Evolutionary conservation across 2,888 invertebrate genomes (phyloP).

Genomic region (Phorcus lineatus): DNA sequence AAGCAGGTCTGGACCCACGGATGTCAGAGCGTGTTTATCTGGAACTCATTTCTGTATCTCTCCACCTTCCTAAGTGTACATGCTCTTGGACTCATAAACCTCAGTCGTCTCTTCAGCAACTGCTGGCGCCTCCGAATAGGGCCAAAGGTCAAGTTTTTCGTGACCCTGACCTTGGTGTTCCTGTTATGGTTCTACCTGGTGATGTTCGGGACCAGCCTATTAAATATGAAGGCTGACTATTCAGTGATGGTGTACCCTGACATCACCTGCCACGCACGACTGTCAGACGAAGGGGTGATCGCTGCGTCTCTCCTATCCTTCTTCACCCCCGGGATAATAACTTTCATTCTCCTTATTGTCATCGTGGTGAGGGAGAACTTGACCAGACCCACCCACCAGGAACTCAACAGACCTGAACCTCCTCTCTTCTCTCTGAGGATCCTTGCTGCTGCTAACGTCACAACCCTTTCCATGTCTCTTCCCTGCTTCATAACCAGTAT

Average conservation of each 20-base stretch:
- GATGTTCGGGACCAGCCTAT: slow-evolving; percentile 33
- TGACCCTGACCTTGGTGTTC: slow-evolving; percentile 34
- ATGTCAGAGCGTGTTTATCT: slow-evolving; percentile 42
- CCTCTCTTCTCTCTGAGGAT: slow-evolving; percentile 22
- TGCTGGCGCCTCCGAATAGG: slow-evolving; percentile 22
- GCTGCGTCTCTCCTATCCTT: slow-evolving; percentile 37
- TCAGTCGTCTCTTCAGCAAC: slow-evolving; percentile 10
- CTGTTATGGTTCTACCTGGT: slow-evolving; percentile 42
- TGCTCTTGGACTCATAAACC: slow-evolving; percentile 31
- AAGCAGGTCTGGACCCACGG: slow-evolving; percentile 39
- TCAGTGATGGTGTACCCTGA: slow-evolving; percentile 32
- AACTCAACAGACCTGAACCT: background rate
- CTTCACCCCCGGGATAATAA: slow-evolving; percentile 37
- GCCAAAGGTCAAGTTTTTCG: slow-evolving; percentile 31
- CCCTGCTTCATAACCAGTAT: slow-evolving; percentile 40
- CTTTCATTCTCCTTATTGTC: slow-evolving; percentile 30
- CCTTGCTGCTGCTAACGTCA: slow-evolving; percentile 33
- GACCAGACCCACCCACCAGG: background rate
- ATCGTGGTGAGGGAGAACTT: slow-evolving; percentile 12
- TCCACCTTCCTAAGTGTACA: slow-evolving; percentile 34
- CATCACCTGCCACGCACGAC: slow-evolving; percentile 35
- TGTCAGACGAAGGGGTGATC: slow-evolving; percentile 38
- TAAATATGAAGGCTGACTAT: slow-evolving; percentile 35
- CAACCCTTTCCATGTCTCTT: slow-evolving; percentile 37
- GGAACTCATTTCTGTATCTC: slow-evolving; percentile 42